These are phyloP conservation scores for Scomber scombrus DNA, from an alignment of 2,113 vertebrate species.

Conservation along the genomic window DNA sequence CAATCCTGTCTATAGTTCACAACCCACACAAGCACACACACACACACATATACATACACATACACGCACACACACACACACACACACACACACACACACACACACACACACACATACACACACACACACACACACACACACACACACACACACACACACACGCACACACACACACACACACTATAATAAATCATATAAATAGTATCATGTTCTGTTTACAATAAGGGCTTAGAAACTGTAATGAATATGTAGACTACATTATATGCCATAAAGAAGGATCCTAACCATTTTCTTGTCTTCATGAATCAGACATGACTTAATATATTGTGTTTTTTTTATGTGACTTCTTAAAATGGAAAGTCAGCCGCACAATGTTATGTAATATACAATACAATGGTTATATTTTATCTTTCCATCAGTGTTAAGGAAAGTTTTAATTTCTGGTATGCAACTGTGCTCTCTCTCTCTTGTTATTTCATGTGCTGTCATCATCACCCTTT, in stretches of 20 bases:
- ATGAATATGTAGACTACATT: neutral
- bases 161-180: conserved; percentile 2
- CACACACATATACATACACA: conserved; percentile 10
- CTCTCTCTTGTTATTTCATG: no score
- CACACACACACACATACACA: neutral
- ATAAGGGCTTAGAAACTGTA: neutral
- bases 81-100: neutral
- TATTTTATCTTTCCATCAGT: conserved; percentile 77
- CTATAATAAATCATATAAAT: neutral
- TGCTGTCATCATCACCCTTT: no score
- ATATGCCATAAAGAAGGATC: neutral
- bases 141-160: conserved; percentile 5
- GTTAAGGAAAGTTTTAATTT: no score
- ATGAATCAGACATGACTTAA: conserved; percentile 54
- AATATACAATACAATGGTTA: conserved; percentile 41
- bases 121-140: neutral
- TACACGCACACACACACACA: neutral
- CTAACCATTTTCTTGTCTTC: neutral
- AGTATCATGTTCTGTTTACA: neutral
- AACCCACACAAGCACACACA: neutral
- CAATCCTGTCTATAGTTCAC: conserved; percentile 18
- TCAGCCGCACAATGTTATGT: conserved; percentile 13
- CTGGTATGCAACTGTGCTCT: no score
- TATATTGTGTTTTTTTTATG: conserved; percentile 33
- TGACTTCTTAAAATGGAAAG: conserved; percentile 49